These are phyloP conservation scores for Arrhopalites spinosus DNA, from an alignment of 2,888 invertebrate species.

Conservation along the genomic window DNA sequence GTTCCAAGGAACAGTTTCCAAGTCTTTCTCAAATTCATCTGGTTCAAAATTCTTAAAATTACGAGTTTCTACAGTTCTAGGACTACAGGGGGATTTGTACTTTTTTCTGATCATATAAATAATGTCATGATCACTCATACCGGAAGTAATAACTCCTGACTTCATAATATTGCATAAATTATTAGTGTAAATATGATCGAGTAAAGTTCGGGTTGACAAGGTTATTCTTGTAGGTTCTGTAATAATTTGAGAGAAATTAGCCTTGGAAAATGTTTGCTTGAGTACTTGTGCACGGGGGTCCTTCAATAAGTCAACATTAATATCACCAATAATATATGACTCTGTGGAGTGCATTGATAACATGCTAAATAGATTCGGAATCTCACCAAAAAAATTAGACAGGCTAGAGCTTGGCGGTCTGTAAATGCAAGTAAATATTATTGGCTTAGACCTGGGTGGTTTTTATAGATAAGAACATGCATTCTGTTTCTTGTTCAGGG, in stretches of 20 bases:
- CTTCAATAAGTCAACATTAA: neutral
- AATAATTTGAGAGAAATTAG: neutral
- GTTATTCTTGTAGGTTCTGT: neutral
- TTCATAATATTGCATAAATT: neutral
- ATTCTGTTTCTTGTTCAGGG: neutral
- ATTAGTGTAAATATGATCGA: slow-evolving; percentile 1
- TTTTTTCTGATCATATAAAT: neutral
- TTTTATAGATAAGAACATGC: neutral
- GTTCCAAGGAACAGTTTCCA: neutral
- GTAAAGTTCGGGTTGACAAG: neutral
- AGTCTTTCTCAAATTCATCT: neutral
- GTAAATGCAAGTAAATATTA: neutral
- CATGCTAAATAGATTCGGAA: neutral
- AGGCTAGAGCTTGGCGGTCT: neutral
- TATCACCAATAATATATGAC: neutral
- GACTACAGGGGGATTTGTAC: neutral
- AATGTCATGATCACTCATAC: slow-evolving; percentile 19
- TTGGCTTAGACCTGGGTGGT: neutral
- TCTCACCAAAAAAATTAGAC: neutral
- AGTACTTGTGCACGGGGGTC: neutral
- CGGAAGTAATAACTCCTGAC: neutral
- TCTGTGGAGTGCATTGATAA: neutral
- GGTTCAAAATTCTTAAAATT: slow-evolving; percentile 13
- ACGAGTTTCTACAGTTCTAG: neutral
- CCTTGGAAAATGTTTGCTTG: neutral